These are phyloP conservation scores for Cheumatopsyche charites DNA, from an alignment of 1,140 invertebrate species.

Conservation along the genomic window DNA sequence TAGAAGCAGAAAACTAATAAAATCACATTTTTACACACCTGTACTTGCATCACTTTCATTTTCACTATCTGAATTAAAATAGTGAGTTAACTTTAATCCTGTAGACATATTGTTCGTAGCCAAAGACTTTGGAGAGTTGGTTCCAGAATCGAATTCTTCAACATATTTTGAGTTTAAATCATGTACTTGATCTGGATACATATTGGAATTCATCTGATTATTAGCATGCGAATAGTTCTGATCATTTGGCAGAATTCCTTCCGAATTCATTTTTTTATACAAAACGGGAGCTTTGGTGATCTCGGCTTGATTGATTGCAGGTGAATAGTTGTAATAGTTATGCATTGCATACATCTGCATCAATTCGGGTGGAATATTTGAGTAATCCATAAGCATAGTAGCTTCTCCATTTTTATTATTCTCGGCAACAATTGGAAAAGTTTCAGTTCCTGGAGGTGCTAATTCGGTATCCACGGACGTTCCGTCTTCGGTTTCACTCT, in stretches of 20 bases:
- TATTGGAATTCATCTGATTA: background rate
- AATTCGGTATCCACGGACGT: conserved; percentile 51
- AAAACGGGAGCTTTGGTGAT: conserved; percentile 53
- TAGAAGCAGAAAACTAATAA: conserved; percentile 5
- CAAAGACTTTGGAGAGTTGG: conserved; percentile 41
- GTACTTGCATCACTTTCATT: conserved; percentile 56
- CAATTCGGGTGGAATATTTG: conserved; percentile 28
- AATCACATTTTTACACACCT: conserved; percentile 30
- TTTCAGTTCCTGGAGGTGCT: conserved; percentile 56
- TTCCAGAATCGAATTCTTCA: conserved; percentile 30
- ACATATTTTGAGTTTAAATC: background rate
- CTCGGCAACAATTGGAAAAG: conserved; percentile 43
- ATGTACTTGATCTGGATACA: background rate
- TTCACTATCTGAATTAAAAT: conserved; percentile 59
- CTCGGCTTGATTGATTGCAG: conserved; percentile 49
- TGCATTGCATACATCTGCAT: conserved; percentile 29
- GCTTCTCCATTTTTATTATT: background rate
- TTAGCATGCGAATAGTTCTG: background rate
- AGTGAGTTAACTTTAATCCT: conserved; percentile 65
- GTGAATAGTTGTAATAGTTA: conserved; percentile 36
- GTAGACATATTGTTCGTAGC: conserved; percentile 52
- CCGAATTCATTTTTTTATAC: conserved; percentile 45
- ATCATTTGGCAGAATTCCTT: conserved; percentile 18
- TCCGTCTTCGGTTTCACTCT: conserved; percentile 39
- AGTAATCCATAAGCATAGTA: background rate